phyloP scores from a whole-genome alignment of 2,797 vertebrate species.

The Emydoidea blandingii region DNA sequence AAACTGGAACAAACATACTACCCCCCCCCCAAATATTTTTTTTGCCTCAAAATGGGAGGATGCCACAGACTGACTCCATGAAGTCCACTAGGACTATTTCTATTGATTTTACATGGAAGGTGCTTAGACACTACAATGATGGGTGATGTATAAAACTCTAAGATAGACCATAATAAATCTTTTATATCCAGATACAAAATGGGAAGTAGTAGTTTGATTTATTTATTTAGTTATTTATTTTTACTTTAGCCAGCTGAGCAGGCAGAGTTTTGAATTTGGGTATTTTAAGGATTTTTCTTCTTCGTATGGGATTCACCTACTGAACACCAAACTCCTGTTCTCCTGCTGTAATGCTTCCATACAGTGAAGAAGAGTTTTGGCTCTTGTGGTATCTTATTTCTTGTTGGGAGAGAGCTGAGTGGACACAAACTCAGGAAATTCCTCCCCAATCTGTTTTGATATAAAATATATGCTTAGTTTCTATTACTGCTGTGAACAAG shows the following conservation, averaged over 20 bases:
- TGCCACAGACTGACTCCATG: too few relatives aligned
- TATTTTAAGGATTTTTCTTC: background rate
- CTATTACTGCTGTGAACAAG: conserved; percentile 2
- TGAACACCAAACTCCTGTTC: background rate
- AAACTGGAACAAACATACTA: background rate
- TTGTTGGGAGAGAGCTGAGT: background rate
- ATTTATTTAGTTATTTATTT: background rate
- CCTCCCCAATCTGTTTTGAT: background rate
- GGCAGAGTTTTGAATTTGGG: background rate
- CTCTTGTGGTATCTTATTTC: background rate
- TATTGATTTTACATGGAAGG: too few relatives aligned
- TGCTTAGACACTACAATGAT: too few relatives aligned
- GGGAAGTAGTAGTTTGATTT: background rate
- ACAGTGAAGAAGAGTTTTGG: background rate
- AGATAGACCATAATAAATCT: background rate
- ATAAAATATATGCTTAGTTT: background rate
- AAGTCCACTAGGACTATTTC: too few relatives aligned
- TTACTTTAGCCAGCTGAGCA: background rate
- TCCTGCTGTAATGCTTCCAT: background rate
- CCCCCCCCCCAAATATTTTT: too few relatives aligned
- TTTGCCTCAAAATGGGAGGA: too few relatives aligned
- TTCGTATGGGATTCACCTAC: background rate
- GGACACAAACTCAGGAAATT: background rate
- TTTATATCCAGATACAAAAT: background rate
- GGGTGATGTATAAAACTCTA: background rate